Conservation (phyloP, 1,140 invertebrate species). For the Drosophila guanche region DNA sequence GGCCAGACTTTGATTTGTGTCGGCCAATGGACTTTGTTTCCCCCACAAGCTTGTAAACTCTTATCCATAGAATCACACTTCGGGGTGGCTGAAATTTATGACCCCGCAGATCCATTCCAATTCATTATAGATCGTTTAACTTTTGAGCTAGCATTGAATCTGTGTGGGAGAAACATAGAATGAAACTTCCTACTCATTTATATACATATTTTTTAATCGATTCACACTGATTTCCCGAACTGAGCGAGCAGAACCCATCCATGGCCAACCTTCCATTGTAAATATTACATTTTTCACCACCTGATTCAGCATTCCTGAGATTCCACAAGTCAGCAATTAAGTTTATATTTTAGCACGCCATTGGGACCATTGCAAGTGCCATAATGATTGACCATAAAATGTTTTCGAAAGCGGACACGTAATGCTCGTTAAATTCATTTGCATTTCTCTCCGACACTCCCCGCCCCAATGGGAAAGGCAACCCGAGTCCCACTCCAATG, state of each 20-base stretch:
- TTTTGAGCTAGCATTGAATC: slow-evolving; percentile 14
- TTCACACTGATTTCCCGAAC: no score
- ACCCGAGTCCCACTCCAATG: slow-evolving; percentile 3
- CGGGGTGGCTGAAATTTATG: slow-evolving; percentile 20
- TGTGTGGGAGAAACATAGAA: no score
- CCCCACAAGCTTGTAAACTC: slow-evolving; percentile 25
- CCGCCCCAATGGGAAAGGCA: slow-evolving; percentile 24
- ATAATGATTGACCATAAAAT: slow-evolving; percentile 54
- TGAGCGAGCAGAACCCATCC: no score
- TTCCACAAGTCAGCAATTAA: slow-evolving; percentile 15
- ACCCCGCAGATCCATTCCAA: slow-evolving; percentile 43
- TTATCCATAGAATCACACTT: slow-evolving; percentile 51
- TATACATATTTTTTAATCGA: no score
- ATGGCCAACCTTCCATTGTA: background rate
- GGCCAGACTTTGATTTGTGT: slow-evolving; percentile 20
- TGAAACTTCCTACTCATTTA: no score
- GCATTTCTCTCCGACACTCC: slow-evolving; percentile 5
- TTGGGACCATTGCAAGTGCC: slow-evolving; percentile 26
- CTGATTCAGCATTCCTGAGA: slow-evolving; percentile 11
- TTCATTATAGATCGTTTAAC: slow-evolving; percentile 31
- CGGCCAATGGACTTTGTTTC: background rate
- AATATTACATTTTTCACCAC: background rate
- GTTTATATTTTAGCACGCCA: background rate
- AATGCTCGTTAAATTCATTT: slow-evolving; percentile 47
- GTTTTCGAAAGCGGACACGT: slow-evolving; percentile 40